A percentile compares a stretch with the other conserved stretches of the same genome.
These are phyloP conservation scores for Artibeus lituratus DNA, from an alignment of 2,797 vertebrate species.

Conservation along the genomic window DNA sequence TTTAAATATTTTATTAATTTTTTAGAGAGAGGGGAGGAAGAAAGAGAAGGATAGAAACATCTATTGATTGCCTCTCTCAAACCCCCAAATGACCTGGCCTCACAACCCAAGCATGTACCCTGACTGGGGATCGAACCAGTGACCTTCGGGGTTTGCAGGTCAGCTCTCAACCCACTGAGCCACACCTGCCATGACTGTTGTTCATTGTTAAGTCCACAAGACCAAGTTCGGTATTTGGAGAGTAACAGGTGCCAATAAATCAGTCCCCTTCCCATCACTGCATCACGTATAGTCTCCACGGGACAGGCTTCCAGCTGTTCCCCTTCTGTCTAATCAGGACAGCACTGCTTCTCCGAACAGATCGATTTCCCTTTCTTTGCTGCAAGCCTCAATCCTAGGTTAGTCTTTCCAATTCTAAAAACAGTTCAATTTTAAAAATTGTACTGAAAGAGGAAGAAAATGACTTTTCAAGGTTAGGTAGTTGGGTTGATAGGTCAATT, in stretches of 20 bases:
- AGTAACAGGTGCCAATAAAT: background rate
- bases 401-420: slow-evolving; percentile 45
- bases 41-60: background rate
- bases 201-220: background rate
- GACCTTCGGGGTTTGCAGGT: background rate
- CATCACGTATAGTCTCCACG: background rate
- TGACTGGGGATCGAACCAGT: background rate
- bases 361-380: slow-evolving; percentile 39
- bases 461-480: slow-evolving; percentile 57
- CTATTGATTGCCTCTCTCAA: background rate
- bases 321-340: background rate
- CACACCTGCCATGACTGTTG: background rate
- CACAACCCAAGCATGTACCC: background rate
- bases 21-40: background rate
- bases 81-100: background rate
- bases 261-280: background rate
- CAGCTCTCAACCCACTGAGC: background rate
- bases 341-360: background rate
- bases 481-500: background rate
- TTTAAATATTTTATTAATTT: background rate
- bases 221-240: background rate
- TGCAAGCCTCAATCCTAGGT: slow-evolving; percentile 20
- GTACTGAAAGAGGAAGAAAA: slow-evolving; percentile 53
- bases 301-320: background rate
- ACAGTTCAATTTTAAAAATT: slow-evolving; percentile 47